phyloP scores from a whole-genome alignment of 2,113 vertebrate genomes.

The Datnioides undecimradiatus region DNA sequence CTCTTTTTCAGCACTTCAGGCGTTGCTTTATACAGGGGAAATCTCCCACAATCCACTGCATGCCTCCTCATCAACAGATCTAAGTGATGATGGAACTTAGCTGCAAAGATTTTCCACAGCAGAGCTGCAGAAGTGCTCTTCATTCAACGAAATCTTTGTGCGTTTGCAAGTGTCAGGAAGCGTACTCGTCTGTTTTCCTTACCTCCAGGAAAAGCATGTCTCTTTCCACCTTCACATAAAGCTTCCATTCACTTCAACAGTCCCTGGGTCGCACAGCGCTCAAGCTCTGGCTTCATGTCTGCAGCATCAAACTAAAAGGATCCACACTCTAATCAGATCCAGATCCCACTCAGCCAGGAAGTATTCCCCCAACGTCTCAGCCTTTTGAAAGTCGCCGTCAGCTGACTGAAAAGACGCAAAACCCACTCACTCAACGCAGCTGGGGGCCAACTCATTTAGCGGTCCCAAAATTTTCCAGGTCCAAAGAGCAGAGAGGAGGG shows the following conservation, averaged over 20 bases:
- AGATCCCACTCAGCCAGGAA: conserved; percentile 56
- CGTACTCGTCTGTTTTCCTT: conserved; percentile 41
- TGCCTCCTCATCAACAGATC: conserved; percentile 3
- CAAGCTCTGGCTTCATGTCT: conserved; percentile 50
- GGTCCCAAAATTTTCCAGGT: conserved; percentile 17
- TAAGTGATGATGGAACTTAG: not conserved
- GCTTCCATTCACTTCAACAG: conserved; percentile 42
- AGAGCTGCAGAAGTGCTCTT: not conserved
- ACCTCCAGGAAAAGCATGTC: conserved; percentile 80
- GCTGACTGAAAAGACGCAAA: conserved; percentile 10
- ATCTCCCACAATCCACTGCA: conserved; percentile 12
- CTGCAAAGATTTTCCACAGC: conserved; percentile 8
- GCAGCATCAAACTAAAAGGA: conserved; percentile 40
- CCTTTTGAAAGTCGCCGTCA: conserved; percentile 42
- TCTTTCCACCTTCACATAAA: conserved; percentile 49
- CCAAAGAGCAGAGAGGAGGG: conserved; percentile 42
- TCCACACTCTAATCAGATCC: conserved; percentile 60
- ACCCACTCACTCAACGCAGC: not conserved
- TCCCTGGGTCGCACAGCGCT: conserved; percentile 5
- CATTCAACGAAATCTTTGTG: not conserved
- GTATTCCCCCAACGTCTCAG: conserved; percentile 11
- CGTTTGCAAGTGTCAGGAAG: not conserved
- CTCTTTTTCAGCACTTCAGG: not conserved
- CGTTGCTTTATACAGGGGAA: not conserved
- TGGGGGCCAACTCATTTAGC: conserved; percentile 1